These are phyloP conservation scores for Brachionus asplanchnoidis DNA, from an alignment of 1,140 invertebrate genomes.

Conservation along the genomic window DNA sequence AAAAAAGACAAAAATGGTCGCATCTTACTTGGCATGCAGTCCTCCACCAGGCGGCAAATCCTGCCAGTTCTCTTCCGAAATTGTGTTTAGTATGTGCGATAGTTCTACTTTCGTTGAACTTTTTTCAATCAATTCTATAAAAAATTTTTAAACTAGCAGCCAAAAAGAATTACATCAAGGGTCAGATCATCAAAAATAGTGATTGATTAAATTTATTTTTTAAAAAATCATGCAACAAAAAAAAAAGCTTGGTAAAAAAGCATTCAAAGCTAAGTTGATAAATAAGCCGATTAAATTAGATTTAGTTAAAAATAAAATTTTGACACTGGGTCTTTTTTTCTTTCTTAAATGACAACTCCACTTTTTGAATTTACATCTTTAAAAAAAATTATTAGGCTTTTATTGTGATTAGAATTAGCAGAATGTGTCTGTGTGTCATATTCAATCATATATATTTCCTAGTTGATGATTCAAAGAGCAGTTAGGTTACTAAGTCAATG, in stretches of 20 bases:
- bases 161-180: not conserved
- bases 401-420: not conserved
- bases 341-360: not conserved
- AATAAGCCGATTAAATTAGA: not conserved
- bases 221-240: constrained; percentile 16
- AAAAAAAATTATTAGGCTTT: not conserved
- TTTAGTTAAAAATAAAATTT: not conserved
- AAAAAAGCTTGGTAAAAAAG: not conserved
- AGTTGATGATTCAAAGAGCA: not conserved
- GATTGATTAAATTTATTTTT: not conserved
- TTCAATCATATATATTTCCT: not conserved
- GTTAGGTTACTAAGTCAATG: not conserved
- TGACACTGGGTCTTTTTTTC: not conserved
- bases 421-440: not conserved
- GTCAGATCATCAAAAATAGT: not conserved
- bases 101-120: not conserved
- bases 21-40: constrained; percentile 30
- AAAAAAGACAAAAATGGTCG: not conserved
- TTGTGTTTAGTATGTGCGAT: not conserved
- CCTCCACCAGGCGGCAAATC: constrained; percentile 38
- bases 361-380: constrained; percentile 1
- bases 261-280: not conserved
- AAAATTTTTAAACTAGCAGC: not conserved
- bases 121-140: constrained; percentile 40
- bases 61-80: constrained; percentile 37